Evolutionary conservation across 2,797 vertebrate species (phyloP), one percentile per base, ranked within the genome.

Genomic region (Acanthopagrus latus): DNA sequence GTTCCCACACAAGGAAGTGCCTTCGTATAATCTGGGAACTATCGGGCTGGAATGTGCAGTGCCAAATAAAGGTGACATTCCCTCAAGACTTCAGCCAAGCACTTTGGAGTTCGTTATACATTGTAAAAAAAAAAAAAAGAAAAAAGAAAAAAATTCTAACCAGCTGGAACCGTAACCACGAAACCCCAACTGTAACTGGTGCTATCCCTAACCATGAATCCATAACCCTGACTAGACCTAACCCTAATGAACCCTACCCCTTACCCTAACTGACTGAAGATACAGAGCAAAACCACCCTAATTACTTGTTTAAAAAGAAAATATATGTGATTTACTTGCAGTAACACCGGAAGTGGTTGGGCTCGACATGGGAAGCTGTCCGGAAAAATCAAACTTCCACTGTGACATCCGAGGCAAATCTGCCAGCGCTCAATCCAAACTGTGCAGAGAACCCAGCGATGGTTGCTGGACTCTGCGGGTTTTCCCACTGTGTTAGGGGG

Each of bases 401-500:
- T 74, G 50, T 59, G 52, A 64, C 54, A 59, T 64, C 78, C 50
- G 44, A 62, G 27, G 46, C 21, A 51, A 79, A 83, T 55, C 52
- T 64, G 38, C 67, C 21, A 6, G 9, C 48, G 62, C 66, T 78
- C 29, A 54, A 48, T 58, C 25, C 55, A 63, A 81, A 64, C 76
- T 60, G 62, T 83, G 77, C 27, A 74, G 55, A 46, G 71, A 68
- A 56, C 52, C 74, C 74, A n/a, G 38, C 14, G 60, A 64, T 78
- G 74, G 71, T 38, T 65, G 77, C 41, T 55, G 64, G 63, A 67
- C 67, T 63, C 29, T 55, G 55, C 20, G 63, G 55, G 62, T 83
- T 91, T 93, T 93, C 89, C 89, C 87, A 86, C 86, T 89, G 85
- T 86, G 80, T 82, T 85, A 72, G 78, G 20, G 62, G 76, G 84